Evolutionary conservation across 2,113 vertebrate genomes (phyloP), one percentile per base, ranked within the genome.

Genomic region (Nesogale talazaci): DNA sequence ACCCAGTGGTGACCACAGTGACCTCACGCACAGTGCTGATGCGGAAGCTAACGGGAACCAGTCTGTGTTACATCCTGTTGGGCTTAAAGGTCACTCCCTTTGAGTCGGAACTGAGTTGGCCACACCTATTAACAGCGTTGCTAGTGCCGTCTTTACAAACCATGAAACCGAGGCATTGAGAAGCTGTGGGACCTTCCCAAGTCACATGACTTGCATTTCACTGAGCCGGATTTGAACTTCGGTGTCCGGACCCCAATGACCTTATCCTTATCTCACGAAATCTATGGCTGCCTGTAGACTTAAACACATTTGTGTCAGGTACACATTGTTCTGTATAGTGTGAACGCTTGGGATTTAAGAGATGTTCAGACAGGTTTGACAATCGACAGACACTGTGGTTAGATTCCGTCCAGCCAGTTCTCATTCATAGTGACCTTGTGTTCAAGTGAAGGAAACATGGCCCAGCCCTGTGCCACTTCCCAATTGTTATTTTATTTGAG

Each of bases 311-410:
- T 61, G 2, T 59, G 1, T 78, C 81, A 63, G 27, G 86, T 93
- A 63, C 25, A 65, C 59, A 84, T 52, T 72, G n/a, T 83, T 93
- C 1, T 95, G 38, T 61, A 17, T 20, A n/a, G 25, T 72, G 1
- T 93, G 25, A 96, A 91, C 15, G 46, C 34, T 89, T 91, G 82
- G 63, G 79, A 70, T 63, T 74, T 40, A 84, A 87, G 74, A 52
- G 10, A 10, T 82, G 89, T 59, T 89, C 79, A 65, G 27, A 52
- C 22, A 31, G 57, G 0, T 80, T 82, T 93, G 46, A 6, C 15
- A 31, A 31, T 15, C n/a, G 31, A 20, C 6, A 72, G 23, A 78
- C 20, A 65, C 16, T n/a, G 42, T 46, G 5, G 5, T 46, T 10
- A 46, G 42, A 10, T 46, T 46, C 42, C 42, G 42, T 46, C 10